Evolutionary conservation across 2,797 vertebrate species (phyloP), one percentile per base, ranked within the genome.

Genomic region (Poliocrania exsul): DNA sequence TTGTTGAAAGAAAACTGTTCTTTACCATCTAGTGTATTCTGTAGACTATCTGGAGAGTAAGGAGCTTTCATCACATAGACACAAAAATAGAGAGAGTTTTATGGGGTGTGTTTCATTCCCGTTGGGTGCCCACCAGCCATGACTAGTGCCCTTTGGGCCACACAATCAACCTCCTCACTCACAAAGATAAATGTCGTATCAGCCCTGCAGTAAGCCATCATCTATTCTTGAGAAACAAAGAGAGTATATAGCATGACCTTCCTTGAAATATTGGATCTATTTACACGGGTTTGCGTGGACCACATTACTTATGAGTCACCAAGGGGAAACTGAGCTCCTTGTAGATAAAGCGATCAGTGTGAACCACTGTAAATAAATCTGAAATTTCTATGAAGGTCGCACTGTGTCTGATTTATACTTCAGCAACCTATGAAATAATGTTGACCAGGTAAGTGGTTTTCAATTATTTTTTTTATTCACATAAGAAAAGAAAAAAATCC

Each of bases 191-290:
- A 98, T 98, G 96, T 96, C 60, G 17, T 96, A 97, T 96, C 95
- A 87, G 83, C 75, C 92, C 81, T 65, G 93, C 83, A 97, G 95
- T 95, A 97, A 94, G 88, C 96, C 96, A 97, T 98, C 97, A 97
- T 97, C 97, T 97, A 64, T 97, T 97, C 94, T 97, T 97, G 84
- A 95, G 95, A 96, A 97, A 97, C 85, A 96, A 95, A 95, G 96
- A 97, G 93, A 97, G 96, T 96, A 96, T 97, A 98, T 94, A 96
- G 94, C 96, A 97, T 95, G 97, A 97, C 96, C 97, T 98, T 97
- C 89, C 92, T 98, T 98, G 97, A 98, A 98, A 98, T 98, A 98
- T 97, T 98, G 97, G 95, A 96, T 97, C 98, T 98, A 96, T 98
- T 98, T 98, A 97, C 97, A 97, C 81, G 4, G 88, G 95, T 96